Percentiles rank a stretch among this genome's conserved stretches.
Conservation (phyloP, 2,888 invertebrate genomes). For the Romanomermis culicivorax region DNA sequence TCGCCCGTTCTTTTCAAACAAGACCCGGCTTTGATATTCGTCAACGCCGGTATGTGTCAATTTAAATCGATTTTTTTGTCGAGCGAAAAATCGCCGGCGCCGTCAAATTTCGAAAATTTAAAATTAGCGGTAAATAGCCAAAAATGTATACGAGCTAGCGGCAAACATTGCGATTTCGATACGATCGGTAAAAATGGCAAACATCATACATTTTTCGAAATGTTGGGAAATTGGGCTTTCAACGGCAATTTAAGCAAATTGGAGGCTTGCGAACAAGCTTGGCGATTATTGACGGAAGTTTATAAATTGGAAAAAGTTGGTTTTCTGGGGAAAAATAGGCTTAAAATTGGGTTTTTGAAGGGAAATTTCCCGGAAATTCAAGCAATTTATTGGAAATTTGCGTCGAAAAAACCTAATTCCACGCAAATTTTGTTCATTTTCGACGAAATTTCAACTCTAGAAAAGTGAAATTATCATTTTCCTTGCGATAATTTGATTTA, state of each 20-base stretch:
- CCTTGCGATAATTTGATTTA: too few relatives aligned
- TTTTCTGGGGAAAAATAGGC: too few relatives aligned
- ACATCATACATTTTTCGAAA: conserved; percentile 95
- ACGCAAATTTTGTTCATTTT: too few relatives aligned
- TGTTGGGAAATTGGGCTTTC: conserved; percentile 45
- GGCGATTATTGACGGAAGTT: conserved; percentile 56
- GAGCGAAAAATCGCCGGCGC: background rate
- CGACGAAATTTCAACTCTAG: too few relatives aligned
- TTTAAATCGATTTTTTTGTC: conserved; percentile 67
- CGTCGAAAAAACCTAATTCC: too few relatives aligned
- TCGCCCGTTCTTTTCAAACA: conserved; percentile 61
- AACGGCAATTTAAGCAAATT: conserved; percentile 6
- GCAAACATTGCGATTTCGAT: conserved; percentile 84
- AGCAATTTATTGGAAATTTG: too few relatives aligned
- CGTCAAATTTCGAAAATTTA: conserved; percentile 12
- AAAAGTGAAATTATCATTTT: too few relatives aligned
- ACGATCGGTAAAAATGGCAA: conserved; percentile 66
- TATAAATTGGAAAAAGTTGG: conserved; percentile 47
- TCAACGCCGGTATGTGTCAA: conserved; percentile 94
- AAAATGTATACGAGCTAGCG: conserved; percentile 79
- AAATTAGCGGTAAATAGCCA: conserved; percentile 60
- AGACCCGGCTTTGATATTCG: conserved; percentile 68
- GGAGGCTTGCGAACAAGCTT: conserved; percentile 37
- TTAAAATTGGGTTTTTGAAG: too few relatives aligned
- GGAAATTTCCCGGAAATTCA: too few relatives aligned